Percentiles rank a stretch among this genome's conserved stretches.
These are phyloP conservation scores for Caloenas nicobarica DNA, from an alignment of 2,113 vertebrate genomes.

Conservation along the genomic window DNA sequence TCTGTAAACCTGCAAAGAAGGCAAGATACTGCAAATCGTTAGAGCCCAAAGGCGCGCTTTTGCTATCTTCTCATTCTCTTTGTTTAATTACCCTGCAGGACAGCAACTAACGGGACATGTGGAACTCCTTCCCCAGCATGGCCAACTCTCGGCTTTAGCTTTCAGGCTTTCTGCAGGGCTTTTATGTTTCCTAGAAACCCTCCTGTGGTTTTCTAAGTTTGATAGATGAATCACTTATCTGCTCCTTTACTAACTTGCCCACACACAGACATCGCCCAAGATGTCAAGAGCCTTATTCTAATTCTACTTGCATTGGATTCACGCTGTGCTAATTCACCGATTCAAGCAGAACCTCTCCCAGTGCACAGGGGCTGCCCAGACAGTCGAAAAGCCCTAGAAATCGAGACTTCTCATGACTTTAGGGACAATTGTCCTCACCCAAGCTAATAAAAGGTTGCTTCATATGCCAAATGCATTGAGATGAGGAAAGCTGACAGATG, in stretches of 20 bases:
- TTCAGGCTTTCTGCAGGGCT: not conserved
- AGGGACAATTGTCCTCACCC: not conserved
- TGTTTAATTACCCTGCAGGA: slow-evolving; percentile 22
- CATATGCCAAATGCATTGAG: not conserved
- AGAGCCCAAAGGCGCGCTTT: not conserved
- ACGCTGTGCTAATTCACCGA: not conserved
- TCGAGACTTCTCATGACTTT: not conserved
- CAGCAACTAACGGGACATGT: not conserved
- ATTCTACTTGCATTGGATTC: not conserved
- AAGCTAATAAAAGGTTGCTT: not conserved
- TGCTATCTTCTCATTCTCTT: not conserved
- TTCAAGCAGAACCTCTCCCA: not conserved
- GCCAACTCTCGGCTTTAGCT: not conserved
- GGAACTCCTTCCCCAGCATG: not conserved
- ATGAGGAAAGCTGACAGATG: not conserved
- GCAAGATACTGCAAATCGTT: not conserved
- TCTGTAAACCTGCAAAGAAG: not conserved
- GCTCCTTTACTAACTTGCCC: not conserved
- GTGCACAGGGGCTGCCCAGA: not conserved
- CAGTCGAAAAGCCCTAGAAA: not conserved
- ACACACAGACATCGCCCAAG: not conserved
- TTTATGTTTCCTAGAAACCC: not conserved
- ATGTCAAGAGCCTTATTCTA: not conserved
- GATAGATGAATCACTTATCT: slow-evolving; percentile 9
- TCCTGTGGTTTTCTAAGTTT: not conserved